Evolutionary conservation across 2,888 invertebrate species (phyloP).

Genomic region (Tricholauxania praeusta): DNA sequence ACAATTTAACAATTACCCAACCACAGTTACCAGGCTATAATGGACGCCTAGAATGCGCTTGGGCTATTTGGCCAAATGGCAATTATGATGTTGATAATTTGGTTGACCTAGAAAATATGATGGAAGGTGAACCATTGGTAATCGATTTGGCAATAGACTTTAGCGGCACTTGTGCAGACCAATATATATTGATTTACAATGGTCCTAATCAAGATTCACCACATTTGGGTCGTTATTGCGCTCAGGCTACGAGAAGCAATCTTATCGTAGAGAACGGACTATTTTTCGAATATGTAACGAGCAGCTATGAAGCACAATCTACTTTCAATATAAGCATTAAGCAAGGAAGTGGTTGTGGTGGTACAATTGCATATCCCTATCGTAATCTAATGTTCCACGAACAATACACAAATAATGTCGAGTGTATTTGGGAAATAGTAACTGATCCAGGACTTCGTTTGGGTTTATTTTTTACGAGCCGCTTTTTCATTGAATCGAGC

Average conservation of each 20-base stretch:
- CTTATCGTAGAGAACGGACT: slow-evolving; percentile 68
- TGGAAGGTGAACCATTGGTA: slow-evolving; percentile 63
- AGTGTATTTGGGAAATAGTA: slow-evolving; percentile 84
- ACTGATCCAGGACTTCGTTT: slow-evolving; percentile 76
- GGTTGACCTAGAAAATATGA: slow-evolving; percentile 35
- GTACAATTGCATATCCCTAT: slow-evolving; percentile 68
- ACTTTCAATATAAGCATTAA: slow-evolving; percentile 64
- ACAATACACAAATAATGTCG: slow-evolving; percentile 78
- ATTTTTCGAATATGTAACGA: slow-evolving; percentile 79
- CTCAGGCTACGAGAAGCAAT: slow-evolving; percentile 50
- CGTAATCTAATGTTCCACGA: slow-evolving; percentile 56
- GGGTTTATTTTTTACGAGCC: slow-evolving; percentile 75
- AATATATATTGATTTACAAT: slow-evolving; percentile 71
- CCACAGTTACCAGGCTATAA: slow-evolving; percentile 52
- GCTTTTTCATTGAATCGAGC: slow-evolving; percentile 82
- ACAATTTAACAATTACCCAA: slow-evolving; percentile 62
- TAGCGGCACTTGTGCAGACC: slow-evolving; percentile 71
- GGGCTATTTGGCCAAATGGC: slow-evolving; percentile 71
- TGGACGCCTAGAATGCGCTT: slow-evolving; percentile 77
- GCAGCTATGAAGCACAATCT: slow-evolving; percentile 54
- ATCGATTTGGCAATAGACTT: slow-evolving; percentile 71
- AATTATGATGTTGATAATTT: slow-evolving; percentile 48
- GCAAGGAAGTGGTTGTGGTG: slow-evolving; percentile 75
- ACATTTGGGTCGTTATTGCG: slow-evolving; percentile 74
- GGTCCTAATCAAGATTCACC: slow-evolving; percentile 69